Evolutionary conservation across 2,797 vertebrate genomes (phyloP).

Genomic region (Silurus lanzhouensis): DNA sequence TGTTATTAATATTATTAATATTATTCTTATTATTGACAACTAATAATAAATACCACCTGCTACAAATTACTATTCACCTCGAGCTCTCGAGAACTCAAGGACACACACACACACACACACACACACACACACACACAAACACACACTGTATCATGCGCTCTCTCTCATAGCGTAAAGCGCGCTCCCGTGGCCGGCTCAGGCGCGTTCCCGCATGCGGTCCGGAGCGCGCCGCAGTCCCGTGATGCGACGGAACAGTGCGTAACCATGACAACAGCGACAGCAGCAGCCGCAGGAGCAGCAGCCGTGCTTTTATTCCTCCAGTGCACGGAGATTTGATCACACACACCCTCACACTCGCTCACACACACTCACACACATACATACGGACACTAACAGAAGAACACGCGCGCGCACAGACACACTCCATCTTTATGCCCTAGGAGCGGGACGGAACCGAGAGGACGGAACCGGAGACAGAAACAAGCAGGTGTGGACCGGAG

Average conservation of each 20-base stretch:
- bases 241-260: conserved; percentile 70
- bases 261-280: conserved; percentile 83
- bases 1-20: background rate
- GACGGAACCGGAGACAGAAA: background rate
- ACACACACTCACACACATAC: background rate
- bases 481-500: conserved; percentile 18
- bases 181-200: background rate
- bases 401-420: background rate
- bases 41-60: background rate
- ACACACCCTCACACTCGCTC: background rate
- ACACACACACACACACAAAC: background rate
- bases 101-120: conserved; percentile 10
- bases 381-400: conserved; percentile 1
- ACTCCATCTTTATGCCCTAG: conserved; percentile 13
- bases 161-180: conserved; percentile 15
- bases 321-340: conserved; percentile 1
- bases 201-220: conserved; percentile 33
- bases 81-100: conserved; percentile 9
- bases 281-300: conserved; percentile 65
- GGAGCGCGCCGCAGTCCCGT: conserved; percentile 37
- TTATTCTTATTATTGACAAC: background rate
- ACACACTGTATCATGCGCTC: conserved; percentile 17
- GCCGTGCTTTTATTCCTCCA: conserved; percentile 16
- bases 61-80: conserved; percentile 9
- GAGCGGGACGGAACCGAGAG: background rate